Evolutionary conservation across 2,113 vertebrate genomes (phyloP), one percentile per base, ranked within the genome.

Genomic region (Pholis gunnellus): DNA sequence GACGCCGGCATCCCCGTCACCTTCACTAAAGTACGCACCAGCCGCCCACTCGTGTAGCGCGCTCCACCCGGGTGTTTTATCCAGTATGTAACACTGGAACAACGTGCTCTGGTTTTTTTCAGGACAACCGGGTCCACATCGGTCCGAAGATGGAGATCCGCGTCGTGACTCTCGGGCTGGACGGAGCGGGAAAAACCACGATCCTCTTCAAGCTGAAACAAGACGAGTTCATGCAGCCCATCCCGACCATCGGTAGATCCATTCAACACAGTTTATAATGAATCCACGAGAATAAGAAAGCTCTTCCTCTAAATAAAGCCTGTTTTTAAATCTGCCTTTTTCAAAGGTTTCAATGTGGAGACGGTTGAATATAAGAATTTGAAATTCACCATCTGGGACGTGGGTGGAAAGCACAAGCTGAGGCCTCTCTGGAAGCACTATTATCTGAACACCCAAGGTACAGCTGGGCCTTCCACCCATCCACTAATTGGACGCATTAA

Each of bases 71-170:
- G 4, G 48, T 9, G 18, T 46, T 44, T 38, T 14, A 7, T 36
- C 8, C n/a, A 34, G 3, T 42, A 20, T 59, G 46, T 44, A 27
- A 36, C 34, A 34, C 6, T 34, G 34, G 34, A 34, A 34, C 54
- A 56, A 31, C 9, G 2, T 29, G 18, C 22, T 72, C 0, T 27
- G 1, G 38, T 34, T 31, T n/a, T n/a, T 61, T 89, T 63, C 75
- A 99, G 98, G 98, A 99, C 93, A 99, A 99, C 91, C 96, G 98
- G 78, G 98, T 99, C 75, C 98, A 99, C 92, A 99, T 99, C 79
- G 98, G 98, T 78, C 98, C 98, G 78, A 99, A 99, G 95, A 99
- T 99, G 98, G 98, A 99, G 95, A 99, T 99, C 90, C 96, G 98
- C 0, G 98, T 99, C 57, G 98, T 99, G 54, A 99, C 98, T 11